These are phyloP conservation scores for Drosophila sp. DNA, from an alignment of 1,140 invertebrate species.

Conservation along the genomic window DNA sequence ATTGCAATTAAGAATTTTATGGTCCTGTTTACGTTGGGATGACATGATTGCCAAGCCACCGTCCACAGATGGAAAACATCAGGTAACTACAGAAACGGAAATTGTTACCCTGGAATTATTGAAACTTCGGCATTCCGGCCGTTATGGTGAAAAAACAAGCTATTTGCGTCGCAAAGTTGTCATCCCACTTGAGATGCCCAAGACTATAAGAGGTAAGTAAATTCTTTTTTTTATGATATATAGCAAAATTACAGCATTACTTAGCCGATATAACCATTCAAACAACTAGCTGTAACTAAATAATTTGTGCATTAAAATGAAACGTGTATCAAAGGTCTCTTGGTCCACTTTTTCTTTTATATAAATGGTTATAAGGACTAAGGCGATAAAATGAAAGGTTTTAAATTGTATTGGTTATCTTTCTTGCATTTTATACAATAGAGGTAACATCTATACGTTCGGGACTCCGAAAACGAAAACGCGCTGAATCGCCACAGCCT, in stretches of 20 bases:
- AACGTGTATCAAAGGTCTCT: too few species aligned
- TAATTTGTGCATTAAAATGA: too few species aligned
- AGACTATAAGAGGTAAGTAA: constrained; percentile 91
- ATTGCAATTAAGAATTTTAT: constrained; percentile 95
- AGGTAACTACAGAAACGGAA: constrained; percentile 97
- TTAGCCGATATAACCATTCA: too few species aligned
- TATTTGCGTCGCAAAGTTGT: constrained; percentile 96
- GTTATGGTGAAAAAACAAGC: constrained; percentile 94
- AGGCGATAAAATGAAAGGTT: too few species aligned
- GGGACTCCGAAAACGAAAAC: constrained; percentile 95
- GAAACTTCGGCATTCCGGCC: constrained; percentile 94
- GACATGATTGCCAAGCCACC: constrained; percentile 94
- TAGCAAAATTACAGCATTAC: too few species aligned
- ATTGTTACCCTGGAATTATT: constrained; percentile 96
- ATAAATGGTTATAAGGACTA: too few species aligned
- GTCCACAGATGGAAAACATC: constrained; percentile 95
- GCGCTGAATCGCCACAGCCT: constrained; percentile 94
- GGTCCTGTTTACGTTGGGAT: constrained; percentile 97
- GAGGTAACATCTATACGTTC: constrained; percentile 97
- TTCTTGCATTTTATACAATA: constrained; percentile 56
- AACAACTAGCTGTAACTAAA: too few species aligned
- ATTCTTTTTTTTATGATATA: neutral
- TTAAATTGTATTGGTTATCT: too few species aligned
- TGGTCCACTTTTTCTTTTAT: too few species aligned
- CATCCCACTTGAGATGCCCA: constrained; percentile 96